These are phyloP conservation scores for Piprites chloris DNA, from an alignment of 2,113 vertebrate genomes.

Conservation along the genomic window DNA sequence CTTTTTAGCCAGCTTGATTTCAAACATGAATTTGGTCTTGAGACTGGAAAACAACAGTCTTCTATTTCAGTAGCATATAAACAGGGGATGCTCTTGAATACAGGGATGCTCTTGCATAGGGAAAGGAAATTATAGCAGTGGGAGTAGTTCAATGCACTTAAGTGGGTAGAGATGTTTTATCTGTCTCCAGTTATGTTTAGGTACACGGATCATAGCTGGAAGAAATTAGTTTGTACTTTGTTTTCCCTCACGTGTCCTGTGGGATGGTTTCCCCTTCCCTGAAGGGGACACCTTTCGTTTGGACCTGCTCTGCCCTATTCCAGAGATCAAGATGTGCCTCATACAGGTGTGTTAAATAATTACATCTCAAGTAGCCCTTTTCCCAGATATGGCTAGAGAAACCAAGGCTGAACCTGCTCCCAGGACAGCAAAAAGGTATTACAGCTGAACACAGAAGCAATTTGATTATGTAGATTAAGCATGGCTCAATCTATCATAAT, in stretches of 20 bases:
- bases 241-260: not conserved
- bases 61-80: not conserved
- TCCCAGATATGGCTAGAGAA: not conserved
- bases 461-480: constrained; percentile 71
- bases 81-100: not conserved
- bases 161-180: not conserved
- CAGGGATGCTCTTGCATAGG: not conserved
- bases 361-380: not conserved
- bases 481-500: constrained; percentile 59
- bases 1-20: not conserved
- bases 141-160: not conserved
- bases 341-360: not conserved
- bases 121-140: not conserved
- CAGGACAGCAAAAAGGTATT: constrained; percentile 33
- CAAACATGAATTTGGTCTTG: not conserved
- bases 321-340: not conserved
- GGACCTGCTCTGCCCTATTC: not conserved
- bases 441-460: constrained; percentile 44
- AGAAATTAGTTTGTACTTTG: not conserved
- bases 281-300: not conserved
- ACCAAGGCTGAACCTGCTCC: constrained; percentile 15
- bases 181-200: not conserved
- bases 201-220: not conserved
- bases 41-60: not conserved
- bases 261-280: not conserved